Conservation (phyloP, 2,888 invertebrate species). For the Synergus itoensis region DNA sequence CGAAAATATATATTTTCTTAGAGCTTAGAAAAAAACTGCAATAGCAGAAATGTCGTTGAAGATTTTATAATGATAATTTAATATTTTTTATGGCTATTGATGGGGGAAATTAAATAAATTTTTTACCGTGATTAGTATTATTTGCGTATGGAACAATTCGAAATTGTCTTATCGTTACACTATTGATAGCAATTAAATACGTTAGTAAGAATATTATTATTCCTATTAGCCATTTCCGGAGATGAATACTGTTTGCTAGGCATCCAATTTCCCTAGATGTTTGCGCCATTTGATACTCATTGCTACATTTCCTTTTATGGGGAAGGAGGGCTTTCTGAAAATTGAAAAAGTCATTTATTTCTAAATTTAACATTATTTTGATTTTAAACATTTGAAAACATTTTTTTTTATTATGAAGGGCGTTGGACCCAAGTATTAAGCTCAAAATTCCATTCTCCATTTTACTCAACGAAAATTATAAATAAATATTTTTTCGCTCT, state of each 20-base stretch:
- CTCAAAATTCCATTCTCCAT: too few species aligned
- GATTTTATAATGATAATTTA: not conserved
- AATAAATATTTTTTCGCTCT: too few species aligned
- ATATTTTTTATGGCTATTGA: not conserved
- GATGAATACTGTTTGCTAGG: conserved; percentile 60
- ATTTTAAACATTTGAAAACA: not conserved
- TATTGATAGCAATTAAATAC: conserved; percentile 69
- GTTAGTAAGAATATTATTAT: conserved; percentile 65
- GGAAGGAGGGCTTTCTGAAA: not conserved
- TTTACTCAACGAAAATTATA: too few species aligned
- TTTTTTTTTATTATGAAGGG: not conserved
- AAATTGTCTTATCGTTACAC: conserved; percentile 67
- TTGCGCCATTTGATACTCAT: conserved; percentile 52
- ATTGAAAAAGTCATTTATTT: not conserved
- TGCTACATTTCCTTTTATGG: not conserved
- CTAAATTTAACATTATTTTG: not conserved
- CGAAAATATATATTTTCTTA: too few species aligned
- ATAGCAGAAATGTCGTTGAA: too few species aligned
- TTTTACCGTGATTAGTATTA: conserved; percentile 45
- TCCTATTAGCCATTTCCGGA: conserved; percentile 69
- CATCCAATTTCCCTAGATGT: conserved; percentile 49
- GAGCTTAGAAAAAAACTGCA: too few species aligned
- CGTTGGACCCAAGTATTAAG: too few species aligned
- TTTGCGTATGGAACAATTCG: conserved; percentile 51
- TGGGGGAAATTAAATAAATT: not conserved